Percentiles rank a stretch among this genome's conserved stretches.
These are phyloP conservation scores for Strigops habroptila DNA, from an alignment of 2,113 vertebrate genomes.

Conservation along the genomic window DNA sequence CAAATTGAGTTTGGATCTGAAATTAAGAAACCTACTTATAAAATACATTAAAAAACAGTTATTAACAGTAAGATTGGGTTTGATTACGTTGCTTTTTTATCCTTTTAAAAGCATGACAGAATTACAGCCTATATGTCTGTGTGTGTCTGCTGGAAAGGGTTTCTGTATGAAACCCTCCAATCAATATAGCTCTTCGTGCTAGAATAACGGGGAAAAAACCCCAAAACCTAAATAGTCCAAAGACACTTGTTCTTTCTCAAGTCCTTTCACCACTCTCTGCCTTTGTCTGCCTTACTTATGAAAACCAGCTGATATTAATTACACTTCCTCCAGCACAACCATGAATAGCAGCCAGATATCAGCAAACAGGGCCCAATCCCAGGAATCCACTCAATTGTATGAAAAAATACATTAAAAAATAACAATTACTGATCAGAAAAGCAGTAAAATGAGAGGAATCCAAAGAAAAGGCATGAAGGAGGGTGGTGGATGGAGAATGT, in stretches of 20 bases:
- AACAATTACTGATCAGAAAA: neutral
- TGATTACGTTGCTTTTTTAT: neutral
- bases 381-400: conserved; percentile 40
- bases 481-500: neutral
- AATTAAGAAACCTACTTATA: neutral
- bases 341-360: conserved; percentile 64
- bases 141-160: neutral
- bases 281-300: conserved; percentile 66
- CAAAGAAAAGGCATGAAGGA: conserved; percentile 56
- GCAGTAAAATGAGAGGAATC: neutral
- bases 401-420: neutral
- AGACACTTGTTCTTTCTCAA: conserved; percentile 36
- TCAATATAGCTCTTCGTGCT: conserved; percentile 11
- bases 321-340: conserved; percentile 29
- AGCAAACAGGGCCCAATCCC: conserved; percentile 51
- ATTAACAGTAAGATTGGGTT: neutral
- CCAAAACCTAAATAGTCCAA: conserved; percentile 14
- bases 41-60: neutral
- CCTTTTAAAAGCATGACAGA: neutral
- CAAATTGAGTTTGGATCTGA: neutral
- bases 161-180: neutral
- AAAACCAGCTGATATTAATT: conserved; percentile 70
- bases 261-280: conserved; percentile 57
- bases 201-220: neutral
- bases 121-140: neutral